A percentile compares a stretch with the other conserved stretches of the same genome.
Conservation (phyloP, 2,113 vertebrate genomes). For the Calcarius ornatus region DNA sequence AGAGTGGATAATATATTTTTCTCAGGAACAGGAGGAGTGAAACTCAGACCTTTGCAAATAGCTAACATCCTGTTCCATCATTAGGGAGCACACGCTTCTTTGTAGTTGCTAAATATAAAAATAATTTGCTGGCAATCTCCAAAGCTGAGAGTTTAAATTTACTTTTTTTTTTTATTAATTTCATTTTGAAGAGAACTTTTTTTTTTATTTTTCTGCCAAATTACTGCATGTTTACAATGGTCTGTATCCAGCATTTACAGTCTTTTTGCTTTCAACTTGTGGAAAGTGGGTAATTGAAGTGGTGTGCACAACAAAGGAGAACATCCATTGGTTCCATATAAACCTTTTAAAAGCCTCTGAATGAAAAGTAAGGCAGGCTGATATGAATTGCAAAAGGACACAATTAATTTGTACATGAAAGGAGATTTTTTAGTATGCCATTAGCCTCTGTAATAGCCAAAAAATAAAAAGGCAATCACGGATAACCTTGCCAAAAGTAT, state of each 20-base stretch:
- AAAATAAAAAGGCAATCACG: constrained; percentile 58
- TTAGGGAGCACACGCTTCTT: neutral
- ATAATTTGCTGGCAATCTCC: neutral
- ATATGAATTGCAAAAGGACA: constrained; percentile 72
- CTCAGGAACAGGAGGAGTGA: neutral
- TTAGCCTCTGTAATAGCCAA: constrained; percentile 71
- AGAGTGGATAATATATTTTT: neutral
- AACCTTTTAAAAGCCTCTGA: constrained; percentile 55
- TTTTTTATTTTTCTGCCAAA: neutral
- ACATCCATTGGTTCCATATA: constrained; percentile 27
- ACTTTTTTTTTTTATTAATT: neutral
- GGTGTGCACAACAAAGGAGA: constrained; percentile 51
- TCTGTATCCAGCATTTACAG: neutral
- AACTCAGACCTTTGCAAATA: neutral
- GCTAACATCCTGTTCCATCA: neutral
- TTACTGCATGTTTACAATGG: neutral
- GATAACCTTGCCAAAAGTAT: constrained; percentile 66
- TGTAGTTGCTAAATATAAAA: neutral
- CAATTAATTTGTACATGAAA: constrained; percentile 76
- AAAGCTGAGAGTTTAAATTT: neutral
- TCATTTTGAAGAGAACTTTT: constrained; percentile 5
- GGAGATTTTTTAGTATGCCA: constrained; percentile 63
- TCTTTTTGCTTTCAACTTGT: neutral
- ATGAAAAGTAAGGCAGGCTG: constrained; percentile 9
- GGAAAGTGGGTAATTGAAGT: constrained; percentile 44